These are phyloP conservation scores for Aricia artaxerxes DNA, from an alignment of 2,888 invertebrate species.

Conservation along the genomic window DNA sequence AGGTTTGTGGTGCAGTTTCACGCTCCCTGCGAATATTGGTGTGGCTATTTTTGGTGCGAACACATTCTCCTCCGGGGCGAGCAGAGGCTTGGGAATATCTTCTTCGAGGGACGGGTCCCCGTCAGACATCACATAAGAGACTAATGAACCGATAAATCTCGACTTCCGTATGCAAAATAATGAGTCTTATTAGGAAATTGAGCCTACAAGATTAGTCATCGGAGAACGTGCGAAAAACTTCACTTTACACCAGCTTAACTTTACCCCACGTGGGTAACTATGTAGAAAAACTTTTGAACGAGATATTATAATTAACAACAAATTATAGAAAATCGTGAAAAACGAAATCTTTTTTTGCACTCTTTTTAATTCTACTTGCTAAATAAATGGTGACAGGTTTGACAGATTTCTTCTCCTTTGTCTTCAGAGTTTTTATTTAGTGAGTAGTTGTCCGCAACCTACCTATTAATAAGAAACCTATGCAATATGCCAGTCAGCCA, in stretches of 20 bases:
- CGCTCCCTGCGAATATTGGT: slow-evolving; percentile 67
- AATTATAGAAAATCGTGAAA: not conserved
- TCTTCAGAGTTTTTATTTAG: too few species aligned
- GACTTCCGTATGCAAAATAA: not conserved
- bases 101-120: slow-evolving; percentile 77
- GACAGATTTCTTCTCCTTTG: not conserved
- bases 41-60: slow-evolving; percentile 73
- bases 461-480: too few species aligned
- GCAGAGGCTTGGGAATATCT: slow-evolving; percentile 68
- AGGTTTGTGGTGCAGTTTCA: slow-evolving; percentile 65
- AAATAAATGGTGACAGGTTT: not conserved
- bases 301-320: not conserved
- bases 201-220: slow-evolving; percentile 43
- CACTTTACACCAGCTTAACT: not conserved
- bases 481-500: too few species aligned
- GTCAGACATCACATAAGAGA: slow-evolving; percentile 72
- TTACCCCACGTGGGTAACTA: not conserved
- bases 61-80: slow-evolving; percentile 70
- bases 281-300: not conserved
- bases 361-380: not conserved
- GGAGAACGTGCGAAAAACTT: not conserved
- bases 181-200: slow-evolving; percentile 15
- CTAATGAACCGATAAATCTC: not conserved
- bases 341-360: not conserved
- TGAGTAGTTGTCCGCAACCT: too few species aligned